Evolutionary conservation across 2,888 invertebrate genomes (phyloP).

Genomic region (Drosophila leonis): DNA sequence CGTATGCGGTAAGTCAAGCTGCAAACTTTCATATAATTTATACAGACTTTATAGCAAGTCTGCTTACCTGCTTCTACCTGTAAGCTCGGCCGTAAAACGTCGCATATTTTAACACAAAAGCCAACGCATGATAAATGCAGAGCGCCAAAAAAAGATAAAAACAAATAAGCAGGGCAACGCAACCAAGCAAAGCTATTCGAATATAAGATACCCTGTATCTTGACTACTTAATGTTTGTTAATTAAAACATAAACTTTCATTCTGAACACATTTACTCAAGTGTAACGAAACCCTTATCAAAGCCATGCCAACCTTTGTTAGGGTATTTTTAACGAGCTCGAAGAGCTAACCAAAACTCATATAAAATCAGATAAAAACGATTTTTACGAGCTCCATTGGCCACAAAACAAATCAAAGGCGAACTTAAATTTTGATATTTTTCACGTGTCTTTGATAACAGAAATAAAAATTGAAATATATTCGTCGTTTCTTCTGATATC

Average conservation of each 20-base stretch:
- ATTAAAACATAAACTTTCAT: too few species aligned
- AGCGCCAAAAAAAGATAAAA: slow-evolving; percentile 41
- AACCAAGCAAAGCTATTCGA: slow-evolving; percentile 9
- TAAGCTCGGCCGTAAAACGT: slow-evolving; percentile 49
- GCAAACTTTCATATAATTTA: slow-evolving; percentile 40
- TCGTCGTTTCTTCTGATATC: slow-evolving; percentile 8
- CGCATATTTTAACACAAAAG: slow-evolving; percentile 58
- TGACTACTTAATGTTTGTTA: background rate
- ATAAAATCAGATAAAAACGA: slow-evolving; percentile 57
- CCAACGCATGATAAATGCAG: slow-evolving; percentile 62
- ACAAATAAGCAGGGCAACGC: slow-evolving; percentile 16
- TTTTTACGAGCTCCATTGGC: slow-evolving; percentile 51
- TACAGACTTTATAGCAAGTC: slow-evolving; percentile 56
- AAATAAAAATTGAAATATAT: background rate
- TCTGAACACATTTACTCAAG: background rate
- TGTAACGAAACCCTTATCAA: background rate
- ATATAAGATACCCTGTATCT: background rate
- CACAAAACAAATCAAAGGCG: slow-evolving; percentile 36
- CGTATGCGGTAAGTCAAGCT: slow-evolving; percentile 81
- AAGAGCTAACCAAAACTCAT: slow-evolving; percentile 51
- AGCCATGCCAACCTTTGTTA: background rate
- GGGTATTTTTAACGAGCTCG: slow-evolving; percentile 64
- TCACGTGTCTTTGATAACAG: slow-evolving; percentile 34
- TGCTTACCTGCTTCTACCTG: slow-evolving; percentile 16
- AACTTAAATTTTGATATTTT: slow-evolving; percentile 22